phyloP scores from a whole-genome alignment of 2,888 invertebrate genomes.

The Lasioglossum malachurum region DNA sequence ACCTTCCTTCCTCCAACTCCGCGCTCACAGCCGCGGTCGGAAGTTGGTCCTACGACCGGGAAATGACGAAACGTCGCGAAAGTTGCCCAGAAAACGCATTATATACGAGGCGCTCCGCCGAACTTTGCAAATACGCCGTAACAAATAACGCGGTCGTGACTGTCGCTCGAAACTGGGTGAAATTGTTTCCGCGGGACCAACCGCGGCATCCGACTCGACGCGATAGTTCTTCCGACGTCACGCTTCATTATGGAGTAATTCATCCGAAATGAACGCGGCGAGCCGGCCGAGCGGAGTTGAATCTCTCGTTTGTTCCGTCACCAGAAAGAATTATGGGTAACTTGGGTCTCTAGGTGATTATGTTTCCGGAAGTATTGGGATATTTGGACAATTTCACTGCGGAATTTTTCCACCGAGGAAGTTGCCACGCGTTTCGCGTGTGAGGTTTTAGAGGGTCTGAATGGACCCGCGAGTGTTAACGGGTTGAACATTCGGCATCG shows the following conservation, averaged over 20 bases:
- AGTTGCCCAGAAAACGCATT: constrained; percentile 63
- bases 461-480: background rate
- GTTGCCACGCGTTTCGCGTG: background rate
- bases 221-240: background rate
- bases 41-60: constrained; percentile 33
- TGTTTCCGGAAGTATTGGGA: too few relatives aligned
- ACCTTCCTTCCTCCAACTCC: constrained; percentile 14
- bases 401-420: too few relatives aligned
- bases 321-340: background rate
- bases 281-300: background rate
- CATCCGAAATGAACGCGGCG: background rate
- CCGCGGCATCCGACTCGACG: background rate
- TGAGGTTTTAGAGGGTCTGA: background rate
- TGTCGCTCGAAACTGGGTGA: constrained; percentile 41
- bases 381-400: too few relatives aligned
- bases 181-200: constrained; percentile 39
- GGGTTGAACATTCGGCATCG: background rate
- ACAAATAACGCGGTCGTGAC: constrained; percentile 48
- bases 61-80: constrained; percentile 63
- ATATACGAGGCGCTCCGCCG: constrained; percentile 53
- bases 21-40: background rate
- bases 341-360: background rate
- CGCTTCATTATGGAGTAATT: constrained; percentile 31
- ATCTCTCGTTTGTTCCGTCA: background rate
- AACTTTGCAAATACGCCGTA: constrained; percentile 63